Conservation (phyloP, 2,797 vertebrate species). For the Apogon hyalosoma region DNA sequence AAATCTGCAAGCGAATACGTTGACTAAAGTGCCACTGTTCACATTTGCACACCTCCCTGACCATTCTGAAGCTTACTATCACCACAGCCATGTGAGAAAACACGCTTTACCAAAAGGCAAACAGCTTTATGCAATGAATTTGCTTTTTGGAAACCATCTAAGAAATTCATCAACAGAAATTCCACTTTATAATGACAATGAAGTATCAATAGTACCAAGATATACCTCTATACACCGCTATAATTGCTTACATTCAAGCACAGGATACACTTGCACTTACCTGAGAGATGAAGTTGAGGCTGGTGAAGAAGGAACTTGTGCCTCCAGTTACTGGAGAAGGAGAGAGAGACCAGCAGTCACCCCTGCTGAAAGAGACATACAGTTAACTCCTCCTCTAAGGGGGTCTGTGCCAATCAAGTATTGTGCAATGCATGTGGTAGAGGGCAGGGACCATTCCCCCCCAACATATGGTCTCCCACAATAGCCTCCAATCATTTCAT, state of each 20-base stretch:
- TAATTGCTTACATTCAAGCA: slow-evolving; percentile 1
- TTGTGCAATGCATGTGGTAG: slow-evolving; percentile 71
- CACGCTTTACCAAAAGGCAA: background rate
- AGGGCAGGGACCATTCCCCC: slow-evolving; percentile 34
- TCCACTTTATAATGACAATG: background rate
- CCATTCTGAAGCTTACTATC: background rate
- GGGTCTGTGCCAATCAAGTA: slow-evolving; percentile 66
- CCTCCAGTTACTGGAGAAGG: slow-evolving; percentile 82
- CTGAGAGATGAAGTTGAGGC: slow-evolving; percentile 76
- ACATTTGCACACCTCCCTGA: background rate
- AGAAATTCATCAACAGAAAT: background rate
- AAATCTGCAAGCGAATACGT: background rate
- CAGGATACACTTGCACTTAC: slow-evolving; percentile 61
- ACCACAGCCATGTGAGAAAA: slow-evolving; percentile 3
- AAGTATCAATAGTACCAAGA: background rate
- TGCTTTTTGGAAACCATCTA: background rate
- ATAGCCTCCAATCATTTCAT: slow-evolving; percentile 44
- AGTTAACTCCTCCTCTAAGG: slow-evolving; percentile 83
- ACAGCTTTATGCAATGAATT: background rate
- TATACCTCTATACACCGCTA: slow-evolving; percentile 1
- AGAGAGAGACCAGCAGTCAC: slow-evolving; percentile 75
- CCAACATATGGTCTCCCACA: slow-evolving; percentile 41
- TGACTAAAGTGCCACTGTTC: background rate
- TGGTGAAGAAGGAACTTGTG: slow-evolving; percentile 75
- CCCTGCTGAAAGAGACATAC: slow-evolving; percentile 62